Evolutionary conservation across 2,888 invertebrate genomes (phyloP).

Genomic region (Selenia dentaria): DNA sequence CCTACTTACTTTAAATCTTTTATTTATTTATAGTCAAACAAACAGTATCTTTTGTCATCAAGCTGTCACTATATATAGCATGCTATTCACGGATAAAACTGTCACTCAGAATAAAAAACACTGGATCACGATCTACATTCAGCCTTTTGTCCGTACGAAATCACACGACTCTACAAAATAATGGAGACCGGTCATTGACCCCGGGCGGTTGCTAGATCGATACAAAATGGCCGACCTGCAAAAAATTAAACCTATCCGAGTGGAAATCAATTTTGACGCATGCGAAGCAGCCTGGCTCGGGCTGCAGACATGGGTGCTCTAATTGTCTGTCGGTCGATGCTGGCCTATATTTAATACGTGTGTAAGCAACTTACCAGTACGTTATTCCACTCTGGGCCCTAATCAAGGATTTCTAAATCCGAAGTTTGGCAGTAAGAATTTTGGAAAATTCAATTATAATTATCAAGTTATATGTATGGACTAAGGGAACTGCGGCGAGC

Average conservation of each 20-base stretch:
- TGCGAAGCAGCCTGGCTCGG: constrained; percentile 4
- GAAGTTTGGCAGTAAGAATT: no score
- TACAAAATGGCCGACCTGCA: constrained; percentile 27
- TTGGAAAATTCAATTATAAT: no score
- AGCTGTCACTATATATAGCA: not conserved
- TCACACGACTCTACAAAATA: constrained; percentile 31
- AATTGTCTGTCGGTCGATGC: not conserved
- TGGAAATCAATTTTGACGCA: constrained; percentile 22
- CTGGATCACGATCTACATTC: constrained; percentile 26
- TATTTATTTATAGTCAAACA: no score
- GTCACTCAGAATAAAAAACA: constrained; percentile 19
- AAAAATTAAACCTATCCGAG: constrained; percentile 19
- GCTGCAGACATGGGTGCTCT: not conserved
- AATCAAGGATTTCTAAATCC: no score
- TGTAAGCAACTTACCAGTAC: no score
- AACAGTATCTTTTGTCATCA: constrained; percentile 4
- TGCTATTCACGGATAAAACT: not conserved
- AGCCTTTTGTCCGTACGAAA: constrained; percentile 28
- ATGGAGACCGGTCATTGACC: constrained; percentile 25
- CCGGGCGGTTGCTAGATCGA: constrained; percentile 22
- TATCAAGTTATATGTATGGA: no score
- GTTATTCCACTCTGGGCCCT: no score
- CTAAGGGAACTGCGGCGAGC: no score
- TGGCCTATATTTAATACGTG: not conserved
- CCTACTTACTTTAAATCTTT: no score